Evolutionary conservation across 2,797 vertebrate genomes (phyloP), one percentile per base, ranked within the genome.

Genomic region (Phoxinus dragarum): DNA sequence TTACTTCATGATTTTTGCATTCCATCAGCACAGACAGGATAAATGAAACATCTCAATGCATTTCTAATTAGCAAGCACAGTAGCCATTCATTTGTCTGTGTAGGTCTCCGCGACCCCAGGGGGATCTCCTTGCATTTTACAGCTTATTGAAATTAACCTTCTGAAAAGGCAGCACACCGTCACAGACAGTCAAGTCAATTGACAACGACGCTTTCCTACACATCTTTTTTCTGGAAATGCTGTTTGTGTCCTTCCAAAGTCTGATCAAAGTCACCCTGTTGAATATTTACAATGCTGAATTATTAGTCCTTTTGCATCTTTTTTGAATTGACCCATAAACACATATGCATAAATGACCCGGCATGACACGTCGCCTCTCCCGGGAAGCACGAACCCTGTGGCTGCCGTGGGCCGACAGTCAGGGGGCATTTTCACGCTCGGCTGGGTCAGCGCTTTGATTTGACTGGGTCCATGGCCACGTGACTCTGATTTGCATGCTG

Each of bases 401-500:
- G 82, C 78, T 23, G 68, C 44, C 52, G 42, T 64, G 80, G 42
- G 59, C 42, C 76, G 34, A 76, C 54, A 81, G 87, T 82, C 82
- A 59, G 67, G 68, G 74, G 71, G 34, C 47, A 73, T 86, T 78
- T 78, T 85, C 47, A 87, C 34, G 80, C 81, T 89, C 78, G 59
- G 54, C 82, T 84, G 64, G 86, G 74, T 80, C 84, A 88, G 52
- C 52, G 19, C 71, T 87, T 67, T 52, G 67, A 86, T 87, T 86
- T 80, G 77, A 87, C 73, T 73, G 82, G 54, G 78, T 78, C 68
- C 69, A 59, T 64, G 69, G 82, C 56, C 66, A 80, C 17, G 49
- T 80, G 64, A 85, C 75, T 81, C 76, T 85, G 81, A 80, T 88
- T 88, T 87, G 84, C 86, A 89, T 84, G 81, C 64, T 82, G 88